Evolutionary conservation across 2,888 invertebrate genomes (phyloP), one percentile per base, ranked within the genome.

Genomic region (Emmelina monodactyla): DNA sequence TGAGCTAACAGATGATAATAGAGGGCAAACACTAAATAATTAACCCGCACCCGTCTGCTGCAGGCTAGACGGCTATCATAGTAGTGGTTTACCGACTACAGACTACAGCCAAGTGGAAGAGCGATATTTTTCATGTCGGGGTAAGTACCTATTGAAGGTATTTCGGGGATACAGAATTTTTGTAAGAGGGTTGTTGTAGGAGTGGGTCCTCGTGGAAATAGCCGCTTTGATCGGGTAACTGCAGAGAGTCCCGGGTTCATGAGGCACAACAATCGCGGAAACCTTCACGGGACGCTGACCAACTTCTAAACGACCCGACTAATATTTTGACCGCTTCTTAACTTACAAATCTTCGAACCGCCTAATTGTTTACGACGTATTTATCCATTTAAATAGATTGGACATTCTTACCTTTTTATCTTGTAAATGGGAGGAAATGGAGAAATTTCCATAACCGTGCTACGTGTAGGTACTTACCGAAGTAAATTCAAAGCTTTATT

Each of bases 281-380:
- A 70, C 66, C 69, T 75, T 76, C 55, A 72, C 76, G 76, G 72
- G 68, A 75, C 72, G 62, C 65, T 70, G 66, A 65, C 61, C 65
- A 59, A 66, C 71, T 65, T 72, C 70, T 68, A 52, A 70, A 64
- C 61, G 45, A 51, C 43, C 49, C 25, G n/a, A n/a, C n/a, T n/a
- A n/a, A n/a, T n/a, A n/a, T n/a, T n/a, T n/a, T n/a, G n/a, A n/a
- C n/a, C n/a, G n/a, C n/a, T n/a, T n/a, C n/a, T n/a, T n/a, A n/a
- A n/a, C n/a, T n/a, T n/a, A n/a, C n/a, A n/a, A n/a, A n/a, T n/a
- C n/a, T n/a, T n/a, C n/a, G n/a, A n/a, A n/a, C n/a, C n/a, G n/a
- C n/a, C n/a, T n/a, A n/a, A n/a, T n/a, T n/a, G n/a, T n/a, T n/a
- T n/a, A n/a, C n/a, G n/a, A n/a, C n/a, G n/a, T n/a, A n/a, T n/a